Base-by-base conservation (phyloP, 1,140 invertebrate genomes). In the Lepidostoma basale region DNA sequence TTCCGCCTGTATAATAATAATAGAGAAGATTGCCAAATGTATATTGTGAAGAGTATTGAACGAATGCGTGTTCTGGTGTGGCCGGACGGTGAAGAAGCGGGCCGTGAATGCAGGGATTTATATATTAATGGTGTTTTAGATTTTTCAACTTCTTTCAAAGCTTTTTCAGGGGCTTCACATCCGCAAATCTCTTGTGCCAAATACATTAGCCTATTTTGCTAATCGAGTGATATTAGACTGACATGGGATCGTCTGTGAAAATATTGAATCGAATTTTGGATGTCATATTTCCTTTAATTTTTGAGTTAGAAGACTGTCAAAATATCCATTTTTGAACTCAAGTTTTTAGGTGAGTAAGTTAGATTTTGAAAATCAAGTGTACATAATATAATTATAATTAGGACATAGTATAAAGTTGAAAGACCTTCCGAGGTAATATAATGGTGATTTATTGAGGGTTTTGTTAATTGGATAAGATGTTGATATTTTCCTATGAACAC, bases 221-320 rank as follows among this genome's bases (percentile, higher is more conserved):
- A 60, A 60, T 60, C 58, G 58, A 56, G 58, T 60, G 58, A 60
- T 60, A 60, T 60, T 60, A 60, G 58, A 60, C 58, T 60, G 58
- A 44, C 36, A 6, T 42, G 58, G 40, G 58, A 42, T 59, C 25
- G 58, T 60, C 58, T 60, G 36, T 25, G 20, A 42, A 59, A 60
- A 60, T 60, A 44, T 42, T 60, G 36, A 42, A 60, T 42, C 58
- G 58, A 60, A 60, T 60, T 60, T 44, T 42, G 58, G 58, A 44
- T 42, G 36, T 42, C 54, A 33, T 58, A 42, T 42, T 42, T 60
- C 58, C 58, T 44, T 28, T 56, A 33, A 22, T 56, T 60, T 44
- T 60, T 60, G 58, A 44, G 58, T 60, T 44, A 60, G 58, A 60
- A 60, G 58, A 60, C 58, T 60, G 58, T 44, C 58, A 44, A 60